Base-by-base conservation (phyloP, 2,888 invertebrate species). In the Mechanitis mazaeus region DNA sequence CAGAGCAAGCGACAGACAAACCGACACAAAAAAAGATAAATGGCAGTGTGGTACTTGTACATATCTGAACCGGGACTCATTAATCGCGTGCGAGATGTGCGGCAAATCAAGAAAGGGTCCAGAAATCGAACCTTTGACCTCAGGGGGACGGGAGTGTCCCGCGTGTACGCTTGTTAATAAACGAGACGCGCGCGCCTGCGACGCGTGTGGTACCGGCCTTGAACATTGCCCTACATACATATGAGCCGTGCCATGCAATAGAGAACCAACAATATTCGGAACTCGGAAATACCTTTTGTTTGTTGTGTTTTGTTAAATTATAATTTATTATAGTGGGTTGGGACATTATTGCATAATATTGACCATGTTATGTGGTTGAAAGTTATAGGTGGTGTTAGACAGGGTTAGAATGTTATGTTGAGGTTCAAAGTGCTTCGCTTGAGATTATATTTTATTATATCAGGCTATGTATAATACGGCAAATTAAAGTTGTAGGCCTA, bases 181-280 rank as follows among this genome's bases (percentile, higher is more conserved):
- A 54, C 92, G 92, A 72, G 92, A 92, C 59, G 93, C 92, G 6
- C 86, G 85, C 46, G 76, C 76, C 9, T 95, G 95, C 76, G 93
- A 93, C 70, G 95, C 94, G 28, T 95, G 95, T 79, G 91, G 90
- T 31, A 87, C 91, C 6, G 93, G 92, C 74, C 85, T 95, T 54
- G 91, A 94, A 73, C 93, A 94, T 82, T 95, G 95, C 61, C 94
- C 95, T 46, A 95, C 95, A 56, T 95, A 95, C 74, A 95, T 95
- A 72, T 94, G 81, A 66, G 57, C 6, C 46, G 38, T 54, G 20
- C 11, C 35, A 38, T 50, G 50, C 31, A 31, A 20, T 6, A 42
- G 1, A 3, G 42, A 42, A 9, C 42, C 42, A 42, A 9, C 11
- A 9, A 1, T 9, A 9, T 42, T 1, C 42, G 3, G 20, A 42